Evolutionary conservation across 1,140 invertebrate genomes (phyloP), one percentile per base, ranked within the genome.

Genomic region (Coelopa frigida): DNA sequence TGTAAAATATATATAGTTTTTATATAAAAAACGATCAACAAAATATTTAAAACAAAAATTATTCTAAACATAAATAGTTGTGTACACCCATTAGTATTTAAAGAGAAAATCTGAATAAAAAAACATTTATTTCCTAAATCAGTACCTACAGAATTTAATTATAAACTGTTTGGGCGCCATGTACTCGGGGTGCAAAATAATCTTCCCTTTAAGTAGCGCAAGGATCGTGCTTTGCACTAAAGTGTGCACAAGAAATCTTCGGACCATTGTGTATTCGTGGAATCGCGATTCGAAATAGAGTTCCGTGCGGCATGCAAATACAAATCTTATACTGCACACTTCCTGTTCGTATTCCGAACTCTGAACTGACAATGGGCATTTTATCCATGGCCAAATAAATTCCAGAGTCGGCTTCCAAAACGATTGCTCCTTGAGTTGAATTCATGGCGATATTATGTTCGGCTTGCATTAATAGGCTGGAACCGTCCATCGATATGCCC

Each of bases 241-340:
- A 73, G 65, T 79, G 78, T 11, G 79, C 76, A 54, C 84, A 87
- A 21, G 76, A 79, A 6, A 80, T 74, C 48, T 73, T 73, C 38
- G 73, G 73, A 2, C 53, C 58, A 53, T 68, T 76, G 35, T 61
- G 64, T 14, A 73, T 78, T 3, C 68, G 72, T 11, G 78, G 76
- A 3, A 85, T 77, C 0, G 82, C 79, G 4, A 93, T 76, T 49
- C 80, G 76, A 56, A 89, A 93, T 6, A 93, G 61, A 57, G 84
- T 86, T 0, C 88, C 89, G 48, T 82, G 75, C 0, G 88, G 87
- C 86, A 90, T 90, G 58, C 88, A 92, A 2, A 91, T 80, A 50
- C 88, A 93, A 3, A 93, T 73, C 72, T 91, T 91, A 58, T 82
- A 92, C 58, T 90, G 86, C 0, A 70, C 56, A 53, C 68, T 60